Percentiles rank a stretch among this genome's conserved stretches.
phyloP scores from a whole-genome alignment of 2,888 invertebrate genomes.

The Vanessa cardui region DNA sequence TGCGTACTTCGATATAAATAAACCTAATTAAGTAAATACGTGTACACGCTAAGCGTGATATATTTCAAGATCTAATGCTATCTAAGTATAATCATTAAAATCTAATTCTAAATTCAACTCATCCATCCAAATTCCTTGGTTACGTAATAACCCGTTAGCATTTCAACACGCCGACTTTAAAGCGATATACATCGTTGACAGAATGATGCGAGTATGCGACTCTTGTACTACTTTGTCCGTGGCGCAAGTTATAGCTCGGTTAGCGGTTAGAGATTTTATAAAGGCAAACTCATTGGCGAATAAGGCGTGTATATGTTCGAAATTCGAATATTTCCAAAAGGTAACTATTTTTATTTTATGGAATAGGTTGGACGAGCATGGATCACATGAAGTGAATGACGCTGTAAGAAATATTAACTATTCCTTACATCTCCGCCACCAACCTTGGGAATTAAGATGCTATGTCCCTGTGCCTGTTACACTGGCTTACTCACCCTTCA shows the following conservation, averaged over 20 bases:
- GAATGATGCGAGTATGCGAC: conserved; percentile 41
- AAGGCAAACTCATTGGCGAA: no score
- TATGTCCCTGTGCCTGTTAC: no score
- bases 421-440: no score
- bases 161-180: conserved; percentile 41
- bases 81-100: conserved; percentile 20
- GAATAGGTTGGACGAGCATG: no score
- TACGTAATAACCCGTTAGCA: conserved; percentile 43
- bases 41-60: not conserved
- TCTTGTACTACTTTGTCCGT: conserved; percentile 27
- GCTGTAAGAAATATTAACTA: no score
- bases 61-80: not conserved
- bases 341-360: no score
- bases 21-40: not conserved
- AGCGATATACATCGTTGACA: conserved; percentile 36
- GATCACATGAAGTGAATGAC: no score
- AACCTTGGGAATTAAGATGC: no score
- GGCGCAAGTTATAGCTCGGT: conserved; percentile 16
- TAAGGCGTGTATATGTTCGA: no score
- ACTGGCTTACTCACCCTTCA: no score
- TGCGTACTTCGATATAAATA: no score
- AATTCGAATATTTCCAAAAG: no score
- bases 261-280: not conserved
- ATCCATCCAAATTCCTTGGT: conserved; percentile 27
- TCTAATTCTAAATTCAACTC: conserved; percentile 22